A percentile compares a stretch with the other conserved stretches of the same genome.
phyloP scores from a whole-genome alignment of 2,113 vertebrate genomes.

The Prunella himalayana region DNA sequence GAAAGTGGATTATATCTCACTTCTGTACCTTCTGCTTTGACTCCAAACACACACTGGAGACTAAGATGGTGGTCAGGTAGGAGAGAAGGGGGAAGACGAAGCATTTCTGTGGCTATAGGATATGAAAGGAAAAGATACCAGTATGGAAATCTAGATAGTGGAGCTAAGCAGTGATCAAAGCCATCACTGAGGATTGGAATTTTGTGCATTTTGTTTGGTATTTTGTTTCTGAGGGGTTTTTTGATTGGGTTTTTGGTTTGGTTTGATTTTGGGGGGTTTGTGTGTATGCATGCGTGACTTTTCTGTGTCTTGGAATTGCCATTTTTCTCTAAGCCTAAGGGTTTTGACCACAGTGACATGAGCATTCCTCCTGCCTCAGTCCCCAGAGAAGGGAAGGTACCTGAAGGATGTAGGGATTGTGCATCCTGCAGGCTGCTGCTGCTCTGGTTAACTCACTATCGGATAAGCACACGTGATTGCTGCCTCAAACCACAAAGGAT shows the following conservation, averaged over 20 bases:
- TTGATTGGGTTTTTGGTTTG: not conserved
- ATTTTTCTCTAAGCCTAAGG: not conserved
- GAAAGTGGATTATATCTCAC: not conserved
- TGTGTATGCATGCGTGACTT: not conserved
- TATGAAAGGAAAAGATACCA: not conserved
- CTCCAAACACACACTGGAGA: not conserved
- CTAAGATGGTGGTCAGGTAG: not conserved
- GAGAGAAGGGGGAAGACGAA: not conserved
- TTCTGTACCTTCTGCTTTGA: not conserved
- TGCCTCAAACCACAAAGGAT: not conserved
- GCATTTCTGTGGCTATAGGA: not conserved
- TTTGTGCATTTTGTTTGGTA: not conserved
- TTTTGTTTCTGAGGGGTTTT: not conserved
- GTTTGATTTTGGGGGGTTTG: not conserved
- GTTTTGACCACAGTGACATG: fast-evolving
- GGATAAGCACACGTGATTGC: not conserved
- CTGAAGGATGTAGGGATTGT: not conserved
- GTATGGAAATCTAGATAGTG: not conserved
- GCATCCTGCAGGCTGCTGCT: not conserved
- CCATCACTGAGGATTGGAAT: not conserved
- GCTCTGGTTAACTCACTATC: not conserved
- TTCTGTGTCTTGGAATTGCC: not conserved
- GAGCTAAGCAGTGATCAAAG: not conserved
- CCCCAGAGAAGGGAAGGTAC: not conserved
- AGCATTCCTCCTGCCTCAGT: fast-evolving